These are phyloP conservation scores for Melanocharis versteri DNA, from an alignment of 2,113 vertebrate species.

Conservation along the genomic window DNA sequence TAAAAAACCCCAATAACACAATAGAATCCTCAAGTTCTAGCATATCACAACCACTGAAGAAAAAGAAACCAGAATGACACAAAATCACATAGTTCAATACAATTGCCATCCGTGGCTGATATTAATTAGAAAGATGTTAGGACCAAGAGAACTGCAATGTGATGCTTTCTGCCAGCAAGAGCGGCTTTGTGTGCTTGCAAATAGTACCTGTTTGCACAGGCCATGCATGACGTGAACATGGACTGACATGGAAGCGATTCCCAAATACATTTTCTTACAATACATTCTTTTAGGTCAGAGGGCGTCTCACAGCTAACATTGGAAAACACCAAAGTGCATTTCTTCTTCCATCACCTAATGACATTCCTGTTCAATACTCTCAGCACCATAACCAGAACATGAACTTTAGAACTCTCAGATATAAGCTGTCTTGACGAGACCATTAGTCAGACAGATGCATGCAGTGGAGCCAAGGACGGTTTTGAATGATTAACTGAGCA, in stretches of 20 bases:
- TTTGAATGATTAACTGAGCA: not conserved
- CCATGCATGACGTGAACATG: not conserved
- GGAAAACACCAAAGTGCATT: not conserved
- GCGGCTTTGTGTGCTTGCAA: not conserved
- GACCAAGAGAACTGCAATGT: not conserved
- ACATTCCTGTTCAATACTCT: not conserved
- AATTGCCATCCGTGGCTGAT: not conserved
- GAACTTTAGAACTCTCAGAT: not conserved
- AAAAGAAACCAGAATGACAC: not conserved
- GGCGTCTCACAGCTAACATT: not conserved
- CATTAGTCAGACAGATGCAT: not conserved
- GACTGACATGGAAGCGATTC: rapidly evolving
- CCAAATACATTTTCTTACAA: not conserved
- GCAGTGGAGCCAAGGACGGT: not conserved
- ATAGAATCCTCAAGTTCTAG: not conserved
- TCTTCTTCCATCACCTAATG: not conserved
- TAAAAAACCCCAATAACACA: not conserved
- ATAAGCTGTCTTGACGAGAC: not conserved
- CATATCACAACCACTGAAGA: not conserved
- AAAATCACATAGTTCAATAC: not conserved
- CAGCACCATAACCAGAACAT: not conserved
- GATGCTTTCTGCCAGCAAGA: not conserved
- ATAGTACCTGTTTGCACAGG: not conserved
- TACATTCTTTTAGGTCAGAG: not conserved
- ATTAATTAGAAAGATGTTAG: not conserved